These are phyloP conservation scores for Callosobruchus maculatus DNA, from an alignment of 2,888 invertebrate genomes.

Conservation along the genomic window DNA sequence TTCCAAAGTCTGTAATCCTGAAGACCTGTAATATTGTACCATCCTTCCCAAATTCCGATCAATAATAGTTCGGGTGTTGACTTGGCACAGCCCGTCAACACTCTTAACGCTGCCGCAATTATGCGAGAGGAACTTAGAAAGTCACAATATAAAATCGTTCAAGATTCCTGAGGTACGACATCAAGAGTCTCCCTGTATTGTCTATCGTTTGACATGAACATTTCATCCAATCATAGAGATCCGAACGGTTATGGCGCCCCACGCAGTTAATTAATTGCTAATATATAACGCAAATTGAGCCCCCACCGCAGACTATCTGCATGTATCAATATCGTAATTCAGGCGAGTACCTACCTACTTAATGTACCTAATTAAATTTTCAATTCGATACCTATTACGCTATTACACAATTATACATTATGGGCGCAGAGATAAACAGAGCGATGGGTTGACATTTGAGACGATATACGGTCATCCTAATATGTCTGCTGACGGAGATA, in stretches of 20 bases:
- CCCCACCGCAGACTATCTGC: neutral
- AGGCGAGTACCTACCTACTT: neutral
- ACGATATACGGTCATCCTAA: neutral
- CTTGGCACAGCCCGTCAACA: too few species aligned
- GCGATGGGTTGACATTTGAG: neutral
- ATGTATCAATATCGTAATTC: neutral
- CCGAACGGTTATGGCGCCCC: neutral
- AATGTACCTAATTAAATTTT: neutral
- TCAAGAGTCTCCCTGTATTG: neutral
- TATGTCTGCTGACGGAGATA: neutral
- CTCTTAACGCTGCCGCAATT: too few species aligned
- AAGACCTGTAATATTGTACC: too few species aligned
- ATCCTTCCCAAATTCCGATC: too few species aligned
- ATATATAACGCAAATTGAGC: neutral
- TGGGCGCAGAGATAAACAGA: neutral
- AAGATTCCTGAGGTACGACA: too few species aligned
- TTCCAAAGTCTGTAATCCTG: too few species aligned
- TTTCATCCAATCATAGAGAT: neutral
- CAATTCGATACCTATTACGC: neutral
- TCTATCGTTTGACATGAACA: neutral
- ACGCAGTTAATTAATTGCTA: neutral
- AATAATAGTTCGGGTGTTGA: too few species aligned
- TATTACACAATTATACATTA: neutral
- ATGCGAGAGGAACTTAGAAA: too few species aligned
- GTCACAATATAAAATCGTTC: too few species aligned